These are phyloP conservation scores for Meghimatium bilineatum DNA, from an alignment of 2,888 invertebrate species.

Conservation along the genomic window DNA sequence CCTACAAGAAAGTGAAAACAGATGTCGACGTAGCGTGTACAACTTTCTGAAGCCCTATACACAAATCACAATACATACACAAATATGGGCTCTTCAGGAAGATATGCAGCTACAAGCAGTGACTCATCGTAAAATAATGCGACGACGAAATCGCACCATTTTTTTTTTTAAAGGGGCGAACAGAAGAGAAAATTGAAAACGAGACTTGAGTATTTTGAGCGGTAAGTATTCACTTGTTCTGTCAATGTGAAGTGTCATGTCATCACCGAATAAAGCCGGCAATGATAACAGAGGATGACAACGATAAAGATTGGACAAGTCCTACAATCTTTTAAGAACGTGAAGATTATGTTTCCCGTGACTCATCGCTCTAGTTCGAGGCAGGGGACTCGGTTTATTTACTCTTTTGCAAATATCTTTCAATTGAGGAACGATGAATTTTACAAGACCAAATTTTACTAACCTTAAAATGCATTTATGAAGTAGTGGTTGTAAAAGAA, in stretches of 20 bases:
- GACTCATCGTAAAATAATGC: not conserved
- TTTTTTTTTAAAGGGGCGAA: not conserved
- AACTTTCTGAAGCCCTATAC: too few relatives aligned
- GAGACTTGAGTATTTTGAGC: not conserved
- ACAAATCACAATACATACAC: too few relatives aligned
- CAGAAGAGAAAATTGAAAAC: not conserved
- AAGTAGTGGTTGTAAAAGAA: not conserved
- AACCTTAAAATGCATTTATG: not conserved
- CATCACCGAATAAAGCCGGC: not conserved
- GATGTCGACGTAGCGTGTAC: too few relatives aligned
- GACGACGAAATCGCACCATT: not conserved
- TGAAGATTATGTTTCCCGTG: constrained; percentile 2
- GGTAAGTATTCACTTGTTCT: not conserved
- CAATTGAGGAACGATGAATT: not conserved
- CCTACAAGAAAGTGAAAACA: too few relatives aligned
- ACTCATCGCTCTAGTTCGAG: not conserved
- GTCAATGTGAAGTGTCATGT: not conserved
- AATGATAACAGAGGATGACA: not conserved
- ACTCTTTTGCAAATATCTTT: not conserved
- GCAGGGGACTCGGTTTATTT: not conserved
- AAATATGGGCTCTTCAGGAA: not conserved
- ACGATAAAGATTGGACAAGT: not conserved
- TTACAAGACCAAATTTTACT: not conserved
- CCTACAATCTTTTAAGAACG: not conserved
- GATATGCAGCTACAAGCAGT: not conserved